Evolutionary conservation across 2,797 vertebrate species (phyloP), one percentile per base, ranked within the genome.

Genomic region (Enteromius argenteus): DNA sequence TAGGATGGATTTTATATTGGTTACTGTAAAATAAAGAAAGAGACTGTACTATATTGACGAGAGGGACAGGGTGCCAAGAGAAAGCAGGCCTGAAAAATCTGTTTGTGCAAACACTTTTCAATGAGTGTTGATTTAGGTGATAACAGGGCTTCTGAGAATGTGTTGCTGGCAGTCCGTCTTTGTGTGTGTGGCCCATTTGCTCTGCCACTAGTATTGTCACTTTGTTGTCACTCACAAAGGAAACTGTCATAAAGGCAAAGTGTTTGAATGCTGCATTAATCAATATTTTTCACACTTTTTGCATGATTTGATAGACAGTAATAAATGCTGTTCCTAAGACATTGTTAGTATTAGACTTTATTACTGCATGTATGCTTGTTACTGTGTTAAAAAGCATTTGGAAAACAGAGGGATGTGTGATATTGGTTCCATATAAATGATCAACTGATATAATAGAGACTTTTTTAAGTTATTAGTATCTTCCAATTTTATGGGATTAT

Each of bases 111-210:
- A 82, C 85, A 79, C 80, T 83, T 77, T 71, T 71, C 56, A 73
- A 79, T 81, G 74, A 78, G 80, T 86, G 85, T 86, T 83, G 85
- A 86, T 86, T 79, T 81, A 83, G 60, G 69, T 79, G 85, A 82
- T 86, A 86, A 85, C 84, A 71, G 67, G 74, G 53, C 74, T 79
- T 86, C 76, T 71, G 53, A 86, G 80, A 79, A 83, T 79, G 67
- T 51, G 60, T 82, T 56, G 56, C 74, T 72, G 84, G 80, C 85
- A 83, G 37, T 72, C 39, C 30, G 42, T 71, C 42, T 69, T 42
- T 66, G 39, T 58, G 46, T 69, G 23, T 71, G 74, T 71, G 64
- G 82, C 23, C 51, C 19, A 35, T 44, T 68, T 84, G 75, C 82
- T 84, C 49, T 69, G 19, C 23, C 49, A 58, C 72, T 77, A 78